Evolutionary conservation across 2,113 vertebrate species (phyloP), one percentile per base, ranked within the genome.

Genomic region (Microcebus griseorufus): DNA sequence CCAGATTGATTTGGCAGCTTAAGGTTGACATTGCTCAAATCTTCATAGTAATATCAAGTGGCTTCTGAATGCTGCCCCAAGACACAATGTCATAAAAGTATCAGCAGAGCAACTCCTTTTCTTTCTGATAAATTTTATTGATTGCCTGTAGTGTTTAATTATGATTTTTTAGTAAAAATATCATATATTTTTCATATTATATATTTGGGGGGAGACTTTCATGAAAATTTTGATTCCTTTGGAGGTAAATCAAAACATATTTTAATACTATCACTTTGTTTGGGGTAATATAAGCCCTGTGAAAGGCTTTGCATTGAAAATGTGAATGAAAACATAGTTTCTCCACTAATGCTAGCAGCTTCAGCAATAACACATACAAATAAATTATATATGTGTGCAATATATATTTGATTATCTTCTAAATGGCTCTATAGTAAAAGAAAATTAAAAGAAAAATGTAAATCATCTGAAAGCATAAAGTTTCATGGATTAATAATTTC

Each of bases 121-220:
- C 45, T 91, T 95, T 58, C 27, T 85, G 39, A 67, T 92, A 85
- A 84, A 78, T 91, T 96, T 94, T 42, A 85, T 70, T 91, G 51
- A 17, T 51, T 88, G 9, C 42, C 53, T 86, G 20, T 88, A 82
- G 29, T 91, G 27, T 93, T 96, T 76, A 79, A 88, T 83, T 93
- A 93, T 42, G 2, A 75, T 87, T 69, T 4, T 4, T 80, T 53
- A 78, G n/a, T 51, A 95, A 78, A 95, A 95, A 76, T 85, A 94
- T 70, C 55, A 53, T 27, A 45, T 45, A 69, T 3, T 81, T 96
- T 64, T 88, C 25, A 80, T 76, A 70, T 65, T 93, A 80, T 45
- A 27, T 20, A 79, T 89, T 60, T 55, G 16, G 10, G 3, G 37
- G 6, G 1, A 86, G 39, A 60, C 14, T 37, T 81, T 55, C 55